Percentiles rank a stretch among this genome's conserved stretches.
Conservation (phyloP, 35 echinoderm and acorn worm species). For the Nesometra sesokonis region DNA sequence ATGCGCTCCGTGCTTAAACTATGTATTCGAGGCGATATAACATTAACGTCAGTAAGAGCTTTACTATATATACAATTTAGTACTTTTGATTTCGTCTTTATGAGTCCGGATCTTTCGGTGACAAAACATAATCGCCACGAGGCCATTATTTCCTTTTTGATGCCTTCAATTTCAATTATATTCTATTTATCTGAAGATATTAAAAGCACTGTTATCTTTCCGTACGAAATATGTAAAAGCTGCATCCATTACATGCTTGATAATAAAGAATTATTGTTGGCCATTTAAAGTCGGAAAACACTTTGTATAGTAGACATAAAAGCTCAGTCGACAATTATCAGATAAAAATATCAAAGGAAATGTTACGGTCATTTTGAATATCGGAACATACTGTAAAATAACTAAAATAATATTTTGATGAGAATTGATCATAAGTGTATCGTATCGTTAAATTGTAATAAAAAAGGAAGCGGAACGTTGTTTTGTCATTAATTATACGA, state of each 20-base stretch:
- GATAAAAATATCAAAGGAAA: neutral
- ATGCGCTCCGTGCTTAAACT: too few relatives aligned
- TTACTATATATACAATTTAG: too few relatives aligned
- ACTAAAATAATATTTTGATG: neutral
- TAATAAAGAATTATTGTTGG: neutral
- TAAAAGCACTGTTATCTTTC: neutral
- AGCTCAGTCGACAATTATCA: neutral
- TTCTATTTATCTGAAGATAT: too few relatives aligned
- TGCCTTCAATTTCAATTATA: too few relatives aligned
- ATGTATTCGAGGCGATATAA: too few relatives aligned
- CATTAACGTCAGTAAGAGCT: too few relatives aligned
- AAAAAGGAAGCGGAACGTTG: neutral
- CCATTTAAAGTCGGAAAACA: neutral
- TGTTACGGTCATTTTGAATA: neutral
- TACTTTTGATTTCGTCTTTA: too few relatives aligned
- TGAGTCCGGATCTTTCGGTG: too few relatives aligned
- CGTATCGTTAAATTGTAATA: neutral
- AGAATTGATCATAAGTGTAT: neutral
- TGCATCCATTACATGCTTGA: neutral
- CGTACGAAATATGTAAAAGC: neutral
- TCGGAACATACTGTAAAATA: neutral
- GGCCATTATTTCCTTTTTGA: too few relatives aligned
- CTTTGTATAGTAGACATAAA: neutral
- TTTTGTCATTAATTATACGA: neutral
- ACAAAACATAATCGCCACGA: too few relatives aligned